Evolutionary conservation across 2,888 invertebrate species (phyloP), one percentile per base, ranked within the genome.

Genomic region (Coecobrya sp.): DNA sequence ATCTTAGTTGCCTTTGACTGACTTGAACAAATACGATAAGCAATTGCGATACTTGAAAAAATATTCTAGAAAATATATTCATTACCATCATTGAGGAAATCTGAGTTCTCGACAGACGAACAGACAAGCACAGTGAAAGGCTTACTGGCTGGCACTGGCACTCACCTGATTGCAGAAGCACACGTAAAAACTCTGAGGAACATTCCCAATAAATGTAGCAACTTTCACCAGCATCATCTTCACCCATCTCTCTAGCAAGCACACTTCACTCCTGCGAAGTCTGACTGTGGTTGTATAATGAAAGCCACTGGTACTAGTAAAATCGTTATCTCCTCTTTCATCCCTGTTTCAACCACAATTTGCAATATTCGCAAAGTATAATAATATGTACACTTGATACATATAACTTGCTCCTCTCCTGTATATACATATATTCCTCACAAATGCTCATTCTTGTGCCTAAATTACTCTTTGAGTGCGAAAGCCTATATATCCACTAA

Each of bases 371-470:
- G 3, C 30, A 68, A n/a, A 68, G 25, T 13, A 25, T 19, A 25
- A 62, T 62, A 55, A n/a, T 55, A 62, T 62, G 22, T 62, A 10
- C 62, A 55, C n/a, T n/a, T n/a, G n/a, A n/a, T n/a, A n/a, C n/a
- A 55, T 55, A n/a, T 55, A n/a, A n/a, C n/a, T n/a, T n/a, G n/a
- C n/a, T n/a, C 62, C 16, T 55, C 16, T 55, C 3, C 49, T 13
- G n/a, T n/a, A n/a, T n/a, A 55, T 55, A 10, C 62, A 62, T 62
- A 22, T 22, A 49, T 3, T 10, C 49, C 1, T 22, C 22, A 8
- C n/a, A 62, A 62, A 62, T 62, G 62, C 11, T 62, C 30, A 68
- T 68, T 30, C 25, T 11, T 30, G 27, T 30, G 27, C 30, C 59
- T 22, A 11, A n/a, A 59, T 22, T 59, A n/a, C 19, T 22, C 7